Evolutionary conservation across 2,797 vertebrate genomes (phyloP).

Genomic region (Sebastes steindachneri): DNA sequence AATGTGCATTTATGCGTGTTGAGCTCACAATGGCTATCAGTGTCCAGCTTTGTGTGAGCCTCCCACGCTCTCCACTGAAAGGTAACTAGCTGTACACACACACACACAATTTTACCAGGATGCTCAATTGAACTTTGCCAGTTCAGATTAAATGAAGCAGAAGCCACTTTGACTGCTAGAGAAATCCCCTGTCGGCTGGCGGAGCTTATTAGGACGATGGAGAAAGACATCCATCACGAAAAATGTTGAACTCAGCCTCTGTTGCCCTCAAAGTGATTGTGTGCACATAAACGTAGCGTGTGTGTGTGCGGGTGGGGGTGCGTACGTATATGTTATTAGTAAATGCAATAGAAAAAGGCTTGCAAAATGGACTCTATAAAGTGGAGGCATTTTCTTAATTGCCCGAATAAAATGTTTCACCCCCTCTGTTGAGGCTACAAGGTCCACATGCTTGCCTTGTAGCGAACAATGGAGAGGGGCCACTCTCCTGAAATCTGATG

Average conservation of each 20-base stretch:
- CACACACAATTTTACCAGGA: constrained; percentile 71
- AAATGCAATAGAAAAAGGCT: constrained; percentile 29
- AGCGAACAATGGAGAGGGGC: constrained; percentile 85
- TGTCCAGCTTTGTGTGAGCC: constrained; percentile 69
- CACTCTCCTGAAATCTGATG: constrained; percentile 90
- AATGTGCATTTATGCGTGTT: constrained; percentile 77
- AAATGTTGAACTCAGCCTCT: constrained; percentile 54
- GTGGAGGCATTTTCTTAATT: constrained; percentile 53
- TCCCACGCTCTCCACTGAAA: constrained; percentile 65
- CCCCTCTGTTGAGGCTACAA: constrained; percentile 66
- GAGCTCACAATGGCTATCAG: constrained; percentile 70
- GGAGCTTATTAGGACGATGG: constrained; percentile 75
- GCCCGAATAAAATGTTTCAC: constrained; percentile 61
- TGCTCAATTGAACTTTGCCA: constrained; percentile 80
- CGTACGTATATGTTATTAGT: not conserved
- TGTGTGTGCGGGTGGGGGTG: not conserved
- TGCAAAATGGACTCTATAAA: constrained; percentile 35
- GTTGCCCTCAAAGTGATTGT: constrained; percentile 27
- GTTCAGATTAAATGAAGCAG: constrained; percentile 80
- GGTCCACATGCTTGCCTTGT: constrained; percentile 85
- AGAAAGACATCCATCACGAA: constrained; percentile 76
- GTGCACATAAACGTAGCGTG: not conserved
- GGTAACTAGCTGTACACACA: constrained; percentile 65
- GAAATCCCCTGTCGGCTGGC: constrained; percentile 60
- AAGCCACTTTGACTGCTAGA: constrained; percentile 71